Base-by-base conservation (phyloP, 2,888 invertebrate species). In the Phorcus lineatus region DNA sequence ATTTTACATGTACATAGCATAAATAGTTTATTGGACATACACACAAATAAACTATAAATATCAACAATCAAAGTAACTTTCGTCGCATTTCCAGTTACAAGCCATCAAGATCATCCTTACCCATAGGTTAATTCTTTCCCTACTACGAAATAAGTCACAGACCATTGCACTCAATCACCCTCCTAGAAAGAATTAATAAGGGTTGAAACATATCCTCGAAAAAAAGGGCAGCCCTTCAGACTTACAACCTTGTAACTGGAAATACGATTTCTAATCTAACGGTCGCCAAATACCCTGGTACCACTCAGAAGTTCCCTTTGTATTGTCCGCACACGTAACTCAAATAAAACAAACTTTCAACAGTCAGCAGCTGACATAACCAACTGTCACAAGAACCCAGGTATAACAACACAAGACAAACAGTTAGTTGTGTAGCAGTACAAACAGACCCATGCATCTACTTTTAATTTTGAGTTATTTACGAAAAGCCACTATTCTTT, bases 281-380 rank as follows among this genome's bases (percentile, higher is more conserved):
- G 47, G 11, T 47, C 1, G 47, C 47, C 47, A 13, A 47, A 47
- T 47, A 47, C 13, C 47, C 47, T 47, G 47, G 47, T 47, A 47
- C 47, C 47, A 47, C 47, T 1, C 47, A 6, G 47, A 9, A 47
- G 47, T 47, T 11, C 47, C 47, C 47, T 47, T 47, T 11, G 13
- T 47, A 47, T 47, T 47, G 47, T 47, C 13, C 47, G 4, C 28
- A 62, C 28, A 57, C 57, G 17, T 28, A 62, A 62, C 62, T 62
- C 9, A 62, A 62, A 62, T 62, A 62, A 62, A 62, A 62, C 62
- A 62, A 62, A 24, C 28, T 62, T 24, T 62, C 62, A 62, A 62
- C 62, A 62, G 24, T 62, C 62, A 62, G 62, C 62, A 62, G 62
- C n/a, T 17, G 28, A 62, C 28, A 28, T 28, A 62, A 62, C 62